These are phyloP conservation scores for Hecatera dysodea DNA, from an alignment of 2,888 invertebrate species.

Conservation along the genomic window DNA sequence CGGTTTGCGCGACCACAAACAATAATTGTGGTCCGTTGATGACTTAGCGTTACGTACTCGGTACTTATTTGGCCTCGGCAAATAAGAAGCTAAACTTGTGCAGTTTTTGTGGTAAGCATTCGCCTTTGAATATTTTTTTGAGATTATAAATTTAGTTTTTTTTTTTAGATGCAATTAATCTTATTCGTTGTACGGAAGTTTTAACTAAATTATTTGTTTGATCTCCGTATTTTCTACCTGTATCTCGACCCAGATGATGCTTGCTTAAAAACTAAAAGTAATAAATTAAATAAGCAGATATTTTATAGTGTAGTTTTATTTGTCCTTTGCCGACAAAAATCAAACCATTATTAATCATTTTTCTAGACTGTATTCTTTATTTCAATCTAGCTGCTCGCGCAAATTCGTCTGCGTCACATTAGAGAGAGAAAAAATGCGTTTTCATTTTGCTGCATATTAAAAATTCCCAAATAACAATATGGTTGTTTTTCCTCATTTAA, in stretches of 20 bases:
- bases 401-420: too few species aligned
- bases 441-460: too few species aligned
- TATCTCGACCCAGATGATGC: background rate
- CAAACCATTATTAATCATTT: background rate
- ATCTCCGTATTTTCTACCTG: background rate
- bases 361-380: too few species aligned
- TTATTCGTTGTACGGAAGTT: background rate
- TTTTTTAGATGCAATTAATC: background rate
- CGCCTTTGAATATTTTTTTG: slow-evolving; percentile 3
- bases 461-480: too few species aligned
- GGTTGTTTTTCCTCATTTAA: too few species aligned
- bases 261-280: background rate
- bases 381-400: too few species aligned
- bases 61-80: slow-evolving; percentile 49
- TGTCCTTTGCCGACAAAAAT: background rate
- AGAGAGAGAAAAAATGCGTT: too few species aligned
- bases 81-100: slow-evolving; percentile 33
- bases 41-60: slow-evolving; percentile 40
- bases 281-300: background rate
- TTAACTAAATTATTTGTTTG: background rate
- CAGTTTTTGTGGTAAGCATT: slow-evolving; percentile 5
- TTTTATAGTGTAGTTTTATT: background rate
- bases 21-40: slow-evolving; percentile 54
- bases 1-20: slow-evolving; percentile 57
- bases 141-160: background rate